Conservation (phyloP, 2,888 invertebrate species). For the Tetrapedia diversipes region DNA sequence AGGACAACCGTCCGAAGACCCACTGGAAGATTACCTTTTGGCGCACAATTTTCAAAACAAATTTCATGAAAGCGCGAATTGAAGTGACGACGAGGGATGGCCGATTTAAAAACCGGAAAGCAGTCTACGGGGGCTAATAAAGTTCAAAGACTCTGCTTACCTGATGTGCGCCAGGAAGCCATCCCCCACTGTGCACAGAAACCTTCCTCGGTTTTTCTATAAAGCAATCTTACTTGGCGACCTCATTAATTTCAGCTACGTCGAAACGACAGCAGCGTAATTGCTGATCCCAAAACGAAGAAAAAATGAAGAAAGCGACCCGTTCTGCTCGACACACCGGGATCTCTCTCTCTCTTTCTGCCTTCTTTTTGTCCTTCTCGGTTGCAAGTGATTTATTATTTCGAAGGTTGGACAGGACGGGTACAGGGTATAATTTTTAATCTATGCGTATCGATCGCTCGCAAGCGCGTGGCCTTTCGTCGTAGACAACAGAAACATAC, state of each 20-base stretch:
- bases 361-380: neutral
- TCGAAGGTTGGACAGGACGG: neutral
- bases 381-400: slow-evolving; percentile 36
- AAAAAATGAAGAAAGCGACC: neutral
- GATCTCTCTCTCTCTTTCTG: neutral
- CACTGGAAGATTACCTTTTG: slow-evolving; percentile 19
- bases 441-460: slow-evolving; percentile 26
- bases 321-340: neutral
- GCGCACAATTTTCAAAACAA: slow-evolving; percentile 35
- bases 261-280: slow-evolving; percentile 12
- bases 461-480: neutral
- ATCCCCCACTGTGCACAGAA: no score
- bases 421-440: slow-evolving; percentile 32
- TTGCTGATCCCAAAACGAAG: slow-evolving; percentile 15
- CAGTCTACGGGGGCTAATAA: slow-evolving; percentile 22
- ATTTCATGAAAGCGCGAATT: slow-evolving; percentile 3
- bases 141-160: slow-evolving; percentile 36
- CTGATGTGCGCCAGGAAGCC: slow-evolving; percentile 9
- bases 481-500: slow-evolving; percentile 34
- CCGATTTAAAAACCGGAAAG: neutral
- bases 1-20: neutral
- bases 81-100: neutral
- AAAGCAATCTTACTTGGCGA: slow-evolving; percentile 14
- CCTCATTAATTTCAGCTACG: slow-evolving; percentile 39
- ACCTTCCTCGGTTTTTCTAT: neutral